Conservation (phyloP, 2,888 invertebrate genomes). For the Crematogaster levior region DNA sequence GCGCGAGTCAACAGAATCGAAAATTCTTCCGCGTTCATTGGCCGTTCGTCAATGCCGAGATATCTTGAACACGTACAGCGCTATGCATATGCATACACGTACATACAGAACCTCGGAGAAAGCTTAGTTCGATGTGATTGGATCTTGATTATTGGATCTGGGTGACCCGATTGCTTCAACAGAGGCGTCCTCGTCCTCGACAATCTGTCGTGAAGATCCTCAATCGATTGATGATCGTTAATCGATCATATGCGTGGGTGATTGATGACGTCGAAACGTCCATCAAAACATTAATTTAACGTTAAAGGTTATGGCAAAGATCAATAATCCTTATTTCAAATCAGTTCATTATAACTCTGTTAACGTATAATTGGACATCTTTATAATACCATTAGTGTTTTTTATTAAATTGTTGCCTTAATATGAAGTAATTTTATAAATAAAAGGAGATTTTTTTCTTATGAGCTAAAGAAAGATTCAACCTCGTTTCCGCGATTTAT, state of each 20-base stretch:
- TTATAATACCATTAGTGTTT: background rate
- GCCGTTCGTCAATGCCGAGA: slow-evolving; percentile 69
- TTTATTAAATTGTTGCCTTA: background rate
- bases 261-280: slow-evolving; percentile 24
- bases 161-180: slow-evolving; percentile 83
- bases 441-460: background rate
- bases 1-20: slow-evolving; percentile 59
- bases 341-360: background rate
- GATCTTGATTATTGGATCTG: slow-evolving; percentile 82
- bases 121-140: slow-evolving; percentile 75
- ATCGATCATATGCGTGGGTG: slow-evolving; percentile 8
- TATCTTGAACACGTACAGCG: slow-evolving; percentile 4
- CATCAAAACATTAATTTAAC: background rate
- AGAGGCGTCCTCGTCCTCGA: slow-evolving; percentile 56
- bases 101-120: slow-evolving; percentile 74
- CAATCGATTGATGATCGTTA: slow-evolving; percentile 15
- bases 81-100: background rate
- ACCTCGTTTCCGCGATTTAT: slow-evolving; percentile 29
- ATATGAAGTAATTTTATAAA: background rate
- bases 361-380: background rate
- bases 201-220: slow-evolving; percentile 40
- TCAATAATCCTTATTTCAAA: background rate
- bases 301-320: background rate
- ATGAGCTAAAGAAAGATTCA: background rate
- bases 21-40: slow-evolving; percentile 82